Conservation (phyloP, 2,113 vertebrate genomes). For the Oxyura jamaicensis region DNA sequence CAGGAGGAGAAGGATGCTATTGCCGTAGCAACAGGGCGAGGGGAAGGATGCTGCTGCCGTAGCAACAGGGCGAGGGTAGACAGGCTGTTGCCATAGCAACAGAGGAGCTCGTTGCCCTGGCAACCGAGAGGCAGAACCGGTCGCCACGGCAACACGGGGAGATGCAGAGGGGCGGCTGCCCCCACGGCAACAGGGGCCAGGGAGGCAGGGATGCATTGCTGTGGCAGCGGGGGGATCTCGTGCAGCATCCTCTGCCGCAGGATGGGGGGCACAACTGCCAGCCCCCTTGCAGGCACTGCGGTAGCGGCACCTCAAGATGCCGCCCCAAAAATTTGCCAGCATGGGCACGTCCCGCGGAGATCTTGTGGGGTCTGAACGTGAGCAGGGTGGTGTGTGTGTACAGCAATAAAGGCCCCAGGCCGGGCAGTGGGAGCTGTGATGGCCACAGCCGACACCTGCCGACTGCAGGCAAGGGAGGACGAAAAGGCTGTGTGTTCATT, state of each 20-base stretch:
- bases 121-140: neutral
- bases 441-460: neutral
- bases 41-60: too few relatives aligned
- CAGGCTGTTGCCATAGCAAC: constrained; percentile 58
- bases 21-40: too few relatives aligned
- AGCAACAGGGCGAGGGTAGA: neutral
- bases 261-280: constrained; percentile 68
- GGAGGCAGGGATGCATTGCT: constrained; percentile 43
- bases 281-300: constrained; percentile 34
- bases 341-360: neutral
- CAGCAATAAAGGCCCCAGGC: neutral
- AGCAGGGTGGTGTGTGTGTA: accelerated
- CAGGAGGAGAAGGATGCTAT: too few relatives aligned
- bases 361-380: neutral
- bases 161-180: constrained; percentile 59
- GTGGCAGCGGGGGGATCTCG: constrained; percentile 42
- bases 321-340: constrained; percentile 49
- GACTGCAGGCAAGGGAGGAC: accelerated
- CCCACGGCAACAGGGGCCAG: constrained; percentile 46
- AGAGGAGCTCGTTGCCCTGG: neutral
- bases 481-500: neutral
- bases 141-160: constrained; percentile 42
- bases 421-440: too few relatives aligned
- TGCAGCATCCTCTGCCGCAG: constrained; percentile 70
- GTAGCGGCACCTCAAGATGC: constrained; percentile 25